A percentile compares a stretch with the other conserved stretches of the same genome.
These are phyloP conservation scores for Mythimna loreyi DNA, from an alignment of 2,888 invertebrate species.

Conservation along the genomic window DNA sequence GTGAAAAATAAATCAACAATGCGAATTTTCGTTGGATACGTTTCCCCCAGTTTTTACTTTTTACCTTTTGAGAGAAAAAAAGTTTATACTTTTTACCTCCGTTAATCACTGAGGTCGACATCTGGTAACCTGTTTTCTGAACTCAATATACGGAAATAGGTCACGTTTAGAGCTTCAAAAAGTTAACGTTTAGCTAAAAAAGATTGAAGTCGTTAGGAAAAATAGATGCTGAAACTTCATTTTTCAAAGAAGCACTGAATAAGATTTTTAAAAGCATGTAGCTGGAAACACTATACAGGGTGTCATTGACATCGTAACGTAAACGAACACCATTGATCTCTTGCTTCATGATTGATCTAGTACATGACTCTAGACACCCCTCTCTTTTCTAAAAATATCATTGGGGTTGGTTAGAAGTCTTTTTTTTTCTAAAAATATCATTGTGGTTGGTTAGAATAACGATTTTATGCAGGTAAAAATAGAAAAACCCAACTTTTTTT, in stretches of 20 bases:
- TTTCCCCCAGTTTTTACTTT: conserved; percentile 23
- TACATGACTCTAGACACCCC: too few relatives aligned
- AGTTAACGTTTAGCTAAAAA: conserved; percentile 29
- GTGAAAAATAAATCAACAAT: conserved; percentile 53
- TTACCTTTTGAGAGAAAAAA: conserved; percentile 26
- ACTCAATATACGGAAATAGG: conserved; percentile 68
- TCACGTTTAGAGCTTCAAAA: conserved; percentile 67
- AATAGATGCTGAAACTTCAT: conserved; percentile 13
- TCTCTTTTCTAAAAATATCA: too few relatives aligned
- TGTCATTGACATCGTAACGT: too few relatives aligned
- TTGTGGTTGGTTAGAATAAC: too few relatives aligned
- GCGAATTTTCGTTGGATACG: conserved; percentile 38
- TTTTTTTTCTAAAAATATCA: too few relatives aligned
- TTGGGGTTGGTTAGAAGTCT: too few relatives aligned
- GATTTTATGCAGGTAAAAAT: too few relatives aligned
- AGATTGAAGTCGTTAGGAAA: conserved; percentile 24
- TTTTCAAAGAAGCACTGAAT: conserved; percentile 28
- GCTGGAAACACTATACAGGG: too few relatives aligned
- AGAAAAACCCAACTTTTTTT: too few relatives aligned
- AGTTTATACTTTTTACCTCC: conserved; percentile 27
- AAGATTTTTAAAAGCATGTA: conserved; percentile 4
- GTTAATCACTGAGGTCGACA: conserved; percentile 58
- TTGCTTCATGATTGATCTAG: too few relatives aligned
- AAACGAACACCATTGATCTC: too few relatives aligned
- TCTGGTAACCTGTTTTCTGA: conserved; percentile 65